Conservation (phyloP, 1,140 invertebrate species). For the Rhyzopertha dominica region DNA sequence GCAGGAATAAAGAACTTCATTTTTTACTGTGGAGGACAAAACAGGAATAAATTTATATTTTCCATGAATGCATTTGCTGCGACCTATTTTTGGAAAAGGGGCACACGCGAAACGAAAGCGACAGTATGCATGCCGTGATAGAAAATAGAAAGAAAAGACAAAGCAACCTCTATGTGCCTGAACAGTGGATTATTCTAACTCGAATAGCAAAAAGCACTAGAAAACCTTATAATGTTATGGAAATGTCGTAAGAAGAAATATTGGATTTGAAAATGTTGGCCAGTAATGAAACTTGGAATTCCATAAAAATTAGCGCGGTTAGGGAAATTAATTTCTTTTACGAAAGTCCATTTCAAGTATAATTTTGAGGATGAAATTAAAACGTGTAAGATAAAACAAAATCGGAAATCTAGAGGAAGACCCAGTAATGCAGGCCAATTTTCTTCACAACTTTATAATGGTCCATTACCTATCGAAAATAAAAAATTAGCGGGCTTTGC, state of each 20-base stretch:
- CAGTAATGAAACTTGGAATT: no score
- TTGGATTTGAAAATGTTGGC: no score
- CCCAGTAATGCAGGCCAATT: no score
- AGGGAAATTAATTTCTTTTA: no score
- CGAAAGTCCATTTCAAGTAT: no score
- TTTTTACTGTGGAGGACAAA: conserved; percentile 40
- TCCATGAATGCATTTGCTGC: conserved; percentile 30
- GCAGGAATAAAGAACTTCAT: conserved; percentile 35
- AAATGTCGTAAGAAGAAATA: conserved; percentile 23
- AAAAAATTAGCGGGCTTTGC: no score
- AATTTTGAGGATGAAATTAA: no score
- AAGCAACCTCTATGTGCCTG: conserved; percentile 20
- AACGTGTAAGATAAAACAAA: no score
- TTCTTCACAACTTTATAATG: no score
- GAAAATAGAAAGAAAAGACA: conserved; percentile 30
- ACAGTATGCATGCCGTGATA: conserved; percentile 36
- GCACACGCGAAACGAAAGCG: conserved; percentile 35
- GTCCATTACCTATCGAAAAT: no score
- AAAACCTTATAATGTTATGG: conserved; percentile 23
- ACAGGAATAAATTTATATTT: conserved; percentile 39
- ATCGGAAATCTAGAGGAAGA: no score
- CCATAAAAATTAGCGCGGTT: no score
- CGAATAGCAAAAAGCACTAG: conserved; percentile 21
- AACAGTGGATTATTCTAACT: conserved; percentile 21
- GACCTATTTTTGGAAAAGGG: conserved; percentile 35